Percentiles rank a stretch among this genome's conserved stretches.
These are phyloP conservation scores for Centrocercus urophasianus DNA, from an alignment of 2,113 vertebrate species.

Conservation along the genomic window DNA sequence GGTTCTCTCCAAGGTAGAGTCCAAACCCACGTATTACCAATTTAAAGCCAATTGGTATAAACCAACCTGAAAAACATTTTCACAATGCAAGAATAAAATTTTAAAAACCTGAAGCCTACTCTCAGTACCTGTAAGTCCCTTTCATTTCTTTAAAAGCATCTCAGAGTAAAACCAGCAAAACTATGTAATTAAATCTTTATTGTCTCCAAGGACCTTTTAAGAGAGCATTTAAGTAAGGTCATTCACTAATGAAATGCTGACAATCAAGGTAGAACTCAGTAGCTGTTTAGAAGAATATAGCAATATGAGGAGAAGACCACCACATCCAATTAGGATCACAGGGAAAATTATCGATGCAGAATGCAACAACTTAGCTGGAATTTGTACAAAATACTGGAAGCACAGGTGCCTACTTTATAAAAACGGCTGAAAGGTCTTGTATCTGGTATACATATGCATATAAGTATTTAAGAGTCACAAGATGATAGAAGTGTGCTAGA, in stretches of 20 bases:
- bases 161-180: background rate
- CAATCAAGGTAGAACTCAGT: background rate
- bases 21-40: background rate
- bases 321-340: background rate
- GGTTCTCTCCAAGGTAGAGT: background rate
- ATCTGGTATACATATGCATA: background rate
- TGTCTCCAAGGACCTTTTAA: background rate
- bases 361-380: background rate
- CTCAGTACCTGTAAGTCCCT: background rate
- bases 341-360: background rate
- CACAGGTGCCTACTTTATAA: background rate
- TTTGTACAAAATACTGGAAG: background rate
- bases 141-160: background rate
- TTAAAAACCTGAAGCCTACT: background rate
- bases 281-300: background rate
- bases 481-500: background rate
- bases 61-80: background rate
- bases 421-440: background rate
- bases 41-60: background rate
- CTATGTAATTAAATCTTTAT: background rate
- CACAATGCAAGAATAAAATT: background rate
- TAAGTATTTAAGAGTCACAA: background rate
- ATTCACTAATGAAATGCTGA: background rate
- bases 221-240: background rate
- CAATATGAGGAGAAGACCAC: rapidly evolving